These are phyloP conservation scores for Atethmia centrago DNA, from an alignment of 2,888 invertebrate species.

Conservation along the genomic window DNA sequence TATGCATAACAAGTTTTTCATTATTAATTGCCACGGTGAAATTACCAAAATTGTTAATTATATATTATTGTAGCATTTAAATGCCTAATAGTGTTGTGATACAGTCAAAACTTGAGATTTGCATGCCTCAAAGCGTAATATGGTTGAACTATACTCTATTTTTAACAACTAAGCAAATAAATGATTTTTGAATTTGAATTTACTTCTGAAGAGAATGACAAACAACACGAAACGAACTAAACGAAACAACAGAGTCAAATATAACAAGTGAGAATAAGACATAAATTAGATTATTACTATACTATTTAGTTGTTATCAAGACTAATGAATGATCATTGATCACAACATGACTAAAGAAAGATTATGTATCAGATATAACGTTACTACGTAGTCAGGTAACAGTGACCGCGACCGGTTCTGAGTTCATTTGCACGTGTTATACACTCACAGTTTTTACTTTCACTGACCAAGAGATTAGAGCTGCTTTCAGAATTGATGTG, in stretches of 20 bases:
- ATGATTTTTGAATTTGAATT: no score
- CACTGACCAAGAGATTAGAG: slow-evolving; percentile 51
- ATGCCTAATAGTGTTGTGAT: no score
- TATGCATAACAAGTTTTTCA: no score
- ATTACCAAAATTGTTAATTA: no score
- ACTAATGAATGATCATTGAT: slow-evolving; percentile 7
- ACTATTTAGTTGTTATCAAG: not conserved
- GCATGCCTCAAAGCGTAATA: no score
- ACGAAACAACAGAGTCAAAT: not conserved
- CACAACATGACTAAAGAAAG: not conserved
- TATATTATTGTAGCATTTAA: no score
- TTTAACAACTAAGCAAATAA: no score
- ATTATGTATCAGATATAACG: slow-evolving; percentile 20
- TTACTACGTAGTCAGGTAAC: slow-evolving; percentile 26
- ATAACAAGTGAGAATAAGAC: not conserved
- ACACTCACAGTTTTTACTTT: slow-evolving; percentile 59
- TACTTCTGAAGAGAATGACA: no score
- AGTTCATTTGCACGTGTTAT: slow-evolving; percentile 50
- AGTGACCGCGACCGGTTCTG: slow-evolving; percentile 58
- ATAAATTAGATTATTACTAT: not conserved
- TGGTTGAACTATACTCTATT: no score
- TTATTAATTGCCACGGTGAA: no score
- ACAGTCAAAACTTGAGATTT: no score
- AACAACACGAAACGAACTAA: not conserved
- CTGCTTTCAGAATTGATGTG: slow-evolving; percentile 50